Base-by-base conservation (phyloP, 2,888 invertebrate species). In the Napeogenes sylphis region DNA sequence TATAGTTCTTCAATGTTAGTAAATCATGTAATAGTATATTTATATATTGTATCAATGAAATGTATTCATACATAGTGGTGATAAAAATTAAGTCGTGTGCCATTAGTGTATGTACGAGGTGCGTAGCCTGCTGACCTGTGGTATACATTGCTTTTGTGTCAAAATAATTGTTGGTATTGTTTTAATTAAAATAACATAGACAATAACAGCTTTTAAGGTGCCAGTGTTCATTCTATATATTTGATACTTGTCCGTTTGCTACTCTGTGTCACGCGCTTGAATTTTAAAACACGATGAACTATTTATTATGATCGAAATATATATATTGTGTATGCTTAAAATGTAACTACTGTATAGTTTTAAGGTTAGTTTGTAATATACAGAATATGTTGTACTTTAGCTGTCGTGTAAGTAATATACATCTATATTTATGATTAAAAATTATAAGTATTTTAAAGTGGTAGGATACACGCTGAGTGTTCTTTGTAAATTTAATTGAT, bases 401-500 rank as follows among this genome's bases (percentile, higher is more conserved):
- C 74, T 78, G 80, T 79, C 80, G 73, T 78, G 73, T 85, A 84
- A 83, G 80, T 82, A 83, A 84, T 82, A 82, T 63, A 67, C 58
- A 57, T 87, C 81, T 88, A 88, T 89, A 87, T 89, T 88, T 88
- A 88, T 88, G 82, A 85, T 78, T 83, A 81, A 80, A 81, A 75
- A 47, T 74, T 71, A 76, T 85, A 85, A 86, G 86, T 87, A 85
- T 86, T 87, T 79, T 80, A 79, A 84, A 82, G 71, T 70, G 75
- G 70, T 84, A 83, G 81, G 81, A 72, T 82, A 84, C 84, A 84
- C 84, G 80, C 76, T 77, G 81, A 81, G 85, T 87, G 86, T 87
- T 87, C 81, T 84, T 81, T 82, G 80, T 84, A 84, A 86, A 83
- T 88, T 86, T 87, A 87, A 78, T 87, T 85, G 82, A 85, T 87